These are phyloP conservation scores for Rattus norvegicus DNA, from an alignment of 2,113 vertebrate genomes.

Conservation along the genomic window DNA sequence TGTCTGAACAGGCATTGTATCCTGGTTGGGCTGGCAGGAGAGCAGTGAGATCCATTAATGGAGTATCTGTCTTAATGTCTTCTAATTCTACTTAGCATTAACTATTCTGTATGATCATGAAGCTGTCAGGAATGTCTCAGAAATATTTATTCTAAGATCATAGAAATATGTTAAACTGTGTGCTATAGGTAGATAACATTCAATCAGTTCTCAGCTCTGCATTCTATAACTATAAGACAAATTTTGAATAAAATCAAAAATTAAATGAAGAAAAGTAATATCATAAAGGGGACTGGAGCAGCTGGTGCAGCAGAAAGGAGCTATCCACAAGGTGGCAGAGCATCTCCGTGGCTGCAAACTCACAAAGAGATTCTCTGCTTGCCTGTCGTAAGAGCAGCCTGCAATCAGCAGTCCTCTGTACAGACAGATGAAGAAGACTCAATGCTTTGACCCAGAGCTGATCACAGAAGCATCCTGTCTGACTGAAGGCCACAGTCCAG, in stretches of 20 bases:
- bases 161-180: not conserved
- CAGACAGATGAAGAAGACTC: not conserved
- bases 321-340: conserved; percentile 29
- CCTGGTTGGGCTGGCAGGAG: not conserved
- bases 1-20: not conserved
- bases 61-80: not conserved
- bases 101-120: not conserved
- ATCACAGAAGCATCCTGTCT: not conserved
- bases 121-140: not conserved
- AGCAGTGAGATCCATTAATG: not conserved
- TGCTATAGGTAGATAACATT: not conserved
- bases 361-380: not conserved
- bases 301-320: not conserved
- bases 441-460: not conserved
- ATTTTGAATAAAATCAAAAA: not conserved
- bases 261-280: not conserved
- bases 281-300: not conserved
- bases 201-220: not conserved
- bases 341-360: not conserved
- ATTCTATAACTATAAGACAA: not conserved
- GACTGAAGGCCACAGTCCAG: not conserved
- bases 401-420: not conserved
- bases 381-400: not conserved
- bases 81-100: not conserved
- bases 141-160: not conserved